Base-by-base conservation (phyloP, 2,888 invertebrate species). In the Calameuta idolon region DNA sequence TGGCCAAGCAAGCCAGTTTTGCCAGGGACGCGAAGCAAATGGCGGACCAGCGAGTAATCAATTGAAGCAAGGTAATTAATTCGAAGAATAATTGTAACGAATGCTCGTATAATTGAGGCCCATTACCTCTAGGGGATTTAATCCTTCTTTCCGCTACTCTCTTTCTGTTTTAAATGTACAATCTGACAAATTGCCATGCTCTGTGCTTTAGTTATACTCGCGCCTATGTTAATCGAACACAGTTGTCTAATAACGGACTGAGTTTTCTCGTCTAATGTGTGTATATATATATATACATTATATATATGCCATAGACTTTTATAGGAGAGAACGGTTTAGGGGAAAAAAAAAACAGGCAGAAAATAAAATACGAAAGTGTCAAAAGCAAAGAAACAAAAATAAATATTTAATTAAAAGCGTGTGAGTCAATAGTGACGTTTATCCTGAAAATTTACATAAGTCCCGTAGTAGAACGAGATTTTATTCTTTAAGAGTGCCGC, bases 61-160 rank as follows among this genome's bases (percentile, higher is more conserved):
- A 87, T 87, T 85, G 83, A 77, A 79, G 83, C 80, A 80, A 79
- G 75, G 82, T 85, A 83, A 87, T 87, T 87, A 85, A 83, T 80
- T 40, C 80, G 77, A 76, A 83, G 82, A 83, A 83, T 84, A 84
- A 87, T 85, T 83, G 82, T 84, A 87, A 87, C 81, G 83, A 82
- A 82, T 81, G 84, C 82, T 77, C 75, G 74, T 79, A 84, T 85
- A 84, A 86, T 79, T 74, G 40, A 40, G 77, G 69, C 37, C 73
- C 37, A 73, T 40, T 40, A 40, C 73, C 76, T 73, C 71, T 34
- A 73, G 71, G 73, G 69, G 40, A 40, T 34, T 73, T 69, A 55
- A 33, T 73, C 31, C 31, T 34, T 33, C 73, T n/a, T 71, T 55
- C n/a, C 23, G 30, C 31, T 35, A 15, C 12, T 23, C 74, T 68